Base-by-base conservation (phyloP, 2,888 invertebrate species). In the Villa cingulata region DNA sequence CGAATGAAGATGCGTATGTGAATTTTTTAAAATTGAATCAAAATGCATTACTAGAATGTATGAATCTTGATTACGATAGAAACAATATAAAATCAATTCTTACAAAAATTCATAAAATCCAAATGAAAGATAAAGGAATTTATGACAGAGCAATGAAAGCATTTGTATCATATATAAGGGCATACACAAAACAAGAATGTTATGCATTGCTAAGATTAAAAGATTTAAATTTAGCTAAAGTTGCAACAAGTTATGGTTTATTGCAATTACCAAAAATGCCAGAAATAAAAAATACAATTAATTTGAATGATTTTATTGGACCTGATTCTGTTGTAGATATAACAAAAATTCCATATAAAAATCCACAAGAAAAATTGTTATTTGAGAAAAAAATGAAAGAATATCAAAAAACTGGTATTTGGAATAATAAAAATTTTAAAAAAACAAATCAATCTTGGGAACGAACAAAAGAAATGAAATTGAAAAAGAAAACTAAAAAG, bases 161-260 rank as follows among this genome's bases (percentile, higher is more conserved):
- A 0, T 97, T 92, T 69, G 97, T 98, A 0, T 96, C 97, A 0
- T 95, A 90, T 64, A 76, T 97, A 51, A 81, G 88, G 55, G 85
- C 92, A 0, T 98, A 98, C 67, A 81, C 81, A 14, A 97, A 96
- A 66, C 96, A 98, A 68, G 96, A 97, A 63, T 96, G 95, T 62
- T 85, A 80, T 59, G 75, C 96, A 37, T 79, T 97, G 43, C 75
- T 98, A 52, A 76, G 84, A 57, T 70, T 91, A 16, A 92, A 91
- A 69, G 90, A 96, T 63, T 70, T 97, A 19, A 84, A 94, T 56
- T 71, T 96, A 53, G 86, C 83, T 6, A 76, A 78, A 55, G 70
- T 96, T 55, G 97, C 90, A 0, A 82, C 80, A 47, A 83, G 87
- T 43, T 98, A 90, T 66, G 96, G 94, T 0, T 75, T 98, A 1